Conservation (phyloP, 2,888 invertebrate genomes). For the Epirrhoe tristata region DNA sequence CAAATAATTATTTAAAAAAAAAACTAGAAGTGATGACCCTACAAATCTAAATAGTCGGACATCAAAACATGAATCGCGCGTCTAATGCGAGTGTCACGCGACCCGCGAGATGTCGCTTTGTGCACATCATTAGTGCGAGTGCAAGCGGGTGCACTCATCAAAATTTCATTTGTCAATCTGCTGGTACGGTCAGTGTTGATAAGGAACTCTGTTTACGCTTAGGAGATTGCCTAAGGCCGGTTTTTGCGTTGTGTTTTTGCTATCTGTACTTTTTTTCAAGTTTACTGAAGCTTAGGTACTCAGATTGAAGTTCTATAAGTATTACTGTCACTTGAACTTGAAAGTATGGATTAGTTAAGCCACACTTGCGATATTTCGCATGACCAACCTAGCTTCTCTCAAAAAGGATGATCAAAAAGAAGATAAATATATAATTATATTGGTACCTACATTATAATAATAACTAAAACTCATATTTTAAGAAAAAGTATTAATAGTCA, state of each 20-base stretch:
- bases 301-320: too few species aligned
- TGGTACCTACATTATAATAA: too few species aligned
- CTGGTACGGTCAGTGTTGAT: conserved; percentile 45
- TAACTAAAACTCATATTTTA: too few species aligned
- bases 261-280: not conserved
- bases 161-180: conserved; percentile 75
- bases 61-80: conserved; percentile 35
- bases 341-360: too few species aligned
- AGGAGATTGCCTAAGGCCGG: not conserved
- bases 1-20: too few species aligned
- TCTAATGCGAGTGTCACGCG: conserved; percentile 44
- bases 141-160: conserved; percentile 65
- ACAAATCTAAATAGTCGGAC: conserved; percentile 25
- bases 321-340: too few species aligned
- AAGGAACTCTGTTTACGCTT: conserved; percentile 29
- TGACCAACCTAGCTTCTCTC: too few species aligned
- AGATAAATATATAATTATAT: too few species aligned
- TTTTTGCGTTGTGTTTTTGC: not conserved
- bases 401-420: too few species aligned
- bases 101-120: conserved; percentile 55
- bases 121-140: conserved; percentile 64
- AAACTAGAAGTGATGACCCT: conserved; percentile 25
- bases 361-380: too few species aligned
- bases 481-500: too few species aligned
- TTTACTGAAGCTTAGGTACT: too few species aligned